Evolutionary conservation across 2,888 invertebrate species (phyloP), one percentile per base, ranked within the genome.

Genomic region (Lycia hirtaria): DNA sequence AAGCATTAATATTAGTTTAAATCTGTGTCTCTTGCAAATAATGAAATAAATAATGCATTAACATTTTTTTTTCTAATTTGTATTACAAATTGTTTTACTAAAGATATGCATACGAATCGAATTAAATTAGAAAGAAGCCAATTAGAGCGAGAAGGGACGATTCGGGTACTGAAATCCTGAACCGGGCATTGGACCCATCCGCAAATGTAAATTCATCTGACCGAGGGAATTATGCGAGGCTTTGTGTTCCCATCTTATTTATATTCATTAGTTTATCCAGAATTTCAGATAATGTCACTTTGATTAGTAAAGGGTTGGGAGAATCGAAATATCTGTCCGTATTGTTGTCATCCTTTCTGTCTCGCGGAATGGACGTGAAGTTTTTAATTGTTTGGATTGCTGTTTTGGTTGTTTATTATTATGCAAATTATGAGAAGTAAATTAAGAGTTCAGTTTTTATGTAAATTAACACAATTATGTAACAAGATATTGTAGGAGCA

Each of bases 241-340:
- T 65, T 62, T 72, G 66, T 69, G 66, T 75, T 66, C 56, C 64
- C 58, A 65, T 67, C 77, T 75, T 76, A 75, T 80, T 79, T 80
- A 80, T 82, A 83, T 83, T 84, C 78, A 82, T 83, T 75, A 79
- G 72, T 72, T 77, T 71, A 71, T 71, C 56, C 47, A 24, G 35
- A 45, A 35, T 33, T 47, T 10, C 57, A 60, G 72, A 72, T 73
- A 73, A 75, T 68, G 72, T 70, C 71, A 75, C 67, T 76, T 78
- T 78, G 76, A 77, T 81, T 72, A 71, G 67, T 33, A 60, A 44
- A 47, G 64, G 65, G 47, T 58, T 54, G 24, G 40, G 32, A 54
- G 54, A 51, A 41, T 53, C 30, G 44, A 41, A 33, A 50, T 59
- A 56, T 52, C 54, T 45, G 56, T 50, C 50, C 47, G 44, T 41